These are phyloP conservation scores for Myiotriccus ornatus DNA, from an alignment of 2,797 vertebrate species.

Conservation along the genomic window DNA sequence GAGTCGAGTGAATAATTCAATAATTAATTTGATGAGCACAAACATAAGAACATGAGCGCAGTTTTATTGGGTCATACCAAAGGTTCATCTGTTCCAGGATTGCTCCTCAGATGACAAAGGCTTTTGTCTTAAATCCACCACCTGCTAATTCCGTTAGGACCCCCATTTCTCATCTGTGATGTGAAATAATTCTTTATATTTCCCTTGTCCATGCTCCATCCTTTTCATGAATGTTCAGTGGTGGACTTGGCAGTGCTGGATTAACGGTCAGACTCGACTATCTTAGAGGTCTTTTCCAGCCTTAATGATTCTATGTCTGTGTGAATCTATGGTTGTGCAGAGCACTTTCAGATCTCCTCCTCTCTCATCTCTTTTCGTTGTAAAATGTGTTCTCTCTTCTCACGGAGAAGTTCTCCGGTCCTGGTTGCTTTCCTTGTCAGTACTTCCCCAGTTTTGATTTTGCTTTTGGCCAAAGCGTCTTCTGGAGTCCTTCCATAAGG, in stretches of 20 bases:
- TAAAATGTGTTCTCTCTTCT: not conserved
- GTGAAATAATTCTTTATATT: not conserved
- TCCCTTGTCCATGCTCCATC: not conserved
- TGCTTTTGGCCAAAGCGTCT: not conserved
- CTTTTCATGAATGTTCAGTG: not conserved
- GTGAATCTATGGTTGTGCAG: not conserved
- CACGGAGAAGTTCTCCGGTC: not conserved
- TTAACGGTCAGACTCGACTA: fast-evolving
- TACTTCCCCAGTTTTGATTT: not conserved
- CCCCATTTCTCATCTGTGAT: not conserved
- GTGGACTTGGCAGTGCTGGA: not conserved
- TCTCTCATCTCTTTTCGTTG: not conserved
- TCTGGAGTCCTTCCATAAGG: not conserved
- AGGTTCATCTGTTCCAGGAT: not conserved
- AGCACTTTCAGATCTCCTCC: not conserved
- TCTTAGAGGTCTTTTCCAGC: not conserved
- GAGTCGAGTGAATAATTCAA: conserved; percentile 31
- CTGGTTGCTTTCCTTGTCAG: not conserved
- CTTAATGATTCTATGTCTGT: not conserved
- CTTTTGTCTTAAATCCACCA: conserved; percentile 24
- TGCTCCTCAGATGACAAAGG: not conserved
- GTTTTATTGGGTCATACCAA: conserved; percentile 5
- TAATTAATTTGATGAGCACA: conserved; percentile 40
- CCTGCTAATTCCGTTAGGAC: not conserved
- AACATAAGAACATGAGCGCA: not conserved